Base-by-base conservation (phyloP, 2,888 invertebrate genomes). In the Criorhina ranunculi region DNA sequence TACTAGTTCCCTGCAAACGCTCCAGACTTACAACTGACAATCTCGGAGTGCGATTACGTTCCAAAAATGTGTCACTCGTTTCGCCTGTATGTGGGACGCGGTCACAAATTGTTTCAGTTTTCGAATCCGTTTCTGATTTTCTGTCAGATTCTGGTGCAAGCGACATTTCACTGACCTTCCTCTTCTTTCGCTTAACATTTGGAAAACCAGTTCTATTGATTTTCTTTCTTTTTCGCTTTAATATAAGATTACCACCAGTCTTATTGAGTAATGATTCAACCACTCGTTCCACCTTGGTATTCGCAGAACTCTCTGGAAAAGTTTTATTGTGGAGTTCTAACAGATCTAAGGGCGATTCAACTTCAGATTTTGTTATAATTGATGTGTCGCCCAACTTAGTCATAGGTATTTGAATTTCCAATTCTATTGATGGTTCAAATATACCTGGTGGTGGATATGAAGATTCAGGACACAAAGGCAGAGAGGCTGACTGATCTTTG, bases 181-280 rank as follows among this genome's bases (percentile, higher is more conserved):
- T 95, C 90, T 96, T 97, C 91, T 96, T 97, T 89, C 94, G 95
- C 89, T 96, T 96, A 12, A 96, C 93, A 19, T 95, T 96, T 0
- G 98, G 98, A 90, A 98, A 98, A 3, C 98, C 98, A 15, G 97
- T 97, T 88, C 96, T 93, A 89, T 97, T 97, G 46, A 96, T 95
- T 17, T 96, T 95, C 90, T 97, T 95, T 44, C 96, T 94, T 87
- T 96, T 93, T 1, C 93, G 90, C 89, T 93, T 93, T 81, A 94
- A 93, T 44, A 91, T 87, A 11, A 90, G 87, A 87, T 90, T 90
- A 1, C 89, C 90, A 0, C 90, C 90, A 0, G 91, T 91, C 86
- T 91, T 91, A 80, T 90, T 91, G 0, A 92, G 88, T 17, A 92
- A 76, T n/a, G 89, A 88, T 78, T 92, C 92, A 11, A 92, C 90